A percentile compares a stretch with the other conserved stretches of the same genome.
These are phyloP conservation scores for Galagoides demidoff DNA, from an alignment of 2,797 vertebrate species.

Conservation along the genomic window DNA sequence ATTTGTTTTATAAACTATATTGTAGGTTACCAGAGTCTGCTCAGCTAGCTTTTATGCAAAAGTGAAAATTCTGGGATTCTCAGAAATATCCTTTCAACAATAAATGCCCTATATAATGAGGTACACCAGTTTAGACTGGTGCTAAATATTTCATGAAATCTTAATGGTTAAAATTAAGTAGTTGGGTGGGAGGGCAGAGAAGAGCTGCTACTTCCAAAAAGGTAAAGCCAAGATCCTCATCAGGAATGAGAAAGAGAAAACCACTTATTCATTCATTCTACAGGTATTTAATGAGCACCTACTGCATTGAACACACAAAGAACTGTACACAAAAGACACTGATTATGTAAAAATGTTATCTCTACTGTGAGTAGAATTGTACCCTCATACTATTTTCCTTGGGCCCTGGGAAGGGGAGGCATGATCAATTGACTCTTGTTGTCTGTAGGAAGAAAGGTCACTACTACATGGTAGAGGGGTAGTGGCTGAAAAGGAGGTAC, in stretches of 20 bases:
- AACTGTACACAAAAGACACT: neutral
- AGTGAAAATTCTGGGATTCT: constrained; percentile 26
- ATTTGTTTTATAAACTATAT: neutral
- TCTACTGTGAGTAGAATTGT: neutral
- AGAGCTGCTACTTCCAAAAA: constrained; percentile 12
- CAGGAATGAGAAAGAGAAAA: neutral
- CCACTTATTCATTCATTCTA: neutral
- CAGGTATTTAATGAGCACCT: neutral
- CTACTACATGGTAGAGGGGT: neutral
- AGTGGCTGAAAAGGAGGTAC: neutral
- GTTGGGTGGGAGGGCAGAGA: neutral
- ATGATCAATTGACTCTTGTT: neutral
- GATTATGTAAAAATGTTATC: neutral
- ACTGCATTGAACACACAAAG: neutral
- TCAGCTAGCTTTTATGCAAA: neutral
- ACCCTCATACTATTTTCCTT: neutral
- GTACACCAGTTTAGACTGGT: neutral
- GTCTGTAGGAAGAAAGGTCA: neutral
- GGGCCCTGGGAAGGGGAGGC: neutral
- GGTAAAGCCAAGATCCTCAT: neutral
- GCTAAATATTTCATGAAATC: neutral
- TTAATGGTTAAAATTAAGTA: constrained; percentile 26
- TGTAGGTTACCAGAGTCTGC: neutral
- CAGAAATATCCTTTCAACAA: neutral
- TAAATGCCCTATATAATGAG: neutral